Conservation (phyloP, 2,888 invertebrate species). For the Drosophila colorata region DNA sequence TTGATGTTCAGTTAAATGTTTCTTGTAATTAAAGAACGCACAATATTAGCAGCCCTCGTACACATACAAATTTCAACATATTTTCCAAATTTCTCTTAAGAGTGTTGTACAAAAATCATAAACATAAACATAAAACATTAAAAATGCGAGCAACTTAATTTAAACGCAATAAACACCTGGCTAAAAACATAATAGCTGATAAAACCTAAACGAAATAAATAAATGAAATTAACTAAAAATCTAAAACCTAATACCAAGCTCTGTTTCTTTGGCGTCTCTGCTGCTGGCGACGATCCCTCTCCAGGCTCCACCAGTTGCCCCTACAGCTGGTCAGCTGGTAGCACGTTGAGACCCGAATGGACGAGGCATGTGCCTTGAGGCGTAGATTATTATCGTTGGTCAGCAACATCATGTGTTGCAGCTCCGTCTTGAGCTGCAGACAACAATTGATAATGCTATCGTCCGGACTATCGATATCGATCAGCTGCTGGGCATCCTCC, state of each 20-base stretch:
- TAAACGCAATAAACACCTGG: neutral
- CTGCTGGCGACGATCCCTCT: neutral
- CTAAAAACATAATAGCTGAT: neutral
- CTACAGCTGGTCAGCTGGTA: conserved; percentile 61
- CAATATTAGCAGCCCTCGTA: too few species aligned
- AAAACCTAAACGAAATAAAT: neutral
- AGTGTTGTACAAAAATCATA: too few species aligned
- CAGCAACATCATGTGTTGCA: conserved; percentile 84
- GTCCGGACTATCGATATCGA: conserved; percentile 85
- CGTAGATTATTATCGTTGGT: conserved; percentile 86
- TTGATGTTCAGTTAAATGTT: conserved; percentile 38
- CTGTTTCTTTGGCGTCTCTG: neutral
- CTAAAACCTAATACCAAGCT: neutral
- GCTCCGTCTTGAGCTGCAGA: conserved; percentile 84
- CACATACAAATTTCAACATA: neutral
- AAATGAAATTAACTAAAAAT: neutral
- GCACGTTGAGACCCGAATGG: conserved; percentile 79
- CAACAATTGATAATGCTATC: conserved; percentile 86
- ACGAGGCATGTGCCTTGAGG: conserved; percentile 86
- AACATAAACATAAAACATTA: neutral
- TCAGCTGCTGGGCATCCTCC: conserved; percentile 84
- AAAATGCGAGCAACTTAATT: conserved; percentile 5
- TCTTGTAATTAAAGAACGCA: conserved; percentile 40
- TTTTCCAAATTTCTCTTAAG: neutral
- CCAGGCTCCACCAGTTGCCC: conserved; percentile 12